Conservation (phyloP, 2,888 invertebrate genomes). For the Ganaspis brasiliensis region DNA sequence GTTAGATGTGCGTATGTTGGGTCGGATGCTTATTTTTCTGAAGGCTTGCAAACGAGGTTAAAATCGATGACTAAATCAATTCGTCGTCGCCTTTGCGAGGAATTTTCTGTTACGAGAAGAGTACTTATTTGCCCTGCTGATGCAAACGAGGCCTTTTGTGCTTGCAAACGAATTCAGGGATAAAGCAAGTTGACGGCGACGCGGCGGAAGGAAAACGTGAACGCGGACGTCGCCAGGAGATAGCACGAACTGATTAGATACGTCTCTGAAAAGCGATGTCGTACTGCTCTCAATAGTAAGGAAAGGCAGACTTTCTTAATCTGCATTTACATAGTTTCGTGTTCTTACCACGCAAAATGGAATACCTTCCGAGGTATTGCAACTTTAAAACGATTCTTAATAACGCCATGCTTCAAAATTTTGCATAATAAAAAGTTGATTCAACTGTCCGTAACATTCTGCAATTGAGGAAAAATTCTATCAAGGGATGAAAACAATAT, state of each 20-base stretch:
- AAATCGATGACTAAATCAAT: slow-evolving; percentile 13
- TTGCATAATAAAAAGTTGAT: too few relatives aligned
- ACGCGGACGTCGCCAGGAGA: slow-evolving; percentile 19
- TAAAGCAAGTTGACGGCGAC: background rate
- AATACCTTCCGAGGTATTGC: background rate
- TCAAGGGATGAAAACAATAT: too few relatives aligned
- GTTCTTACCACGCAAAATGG: slow-evolving; percentile 6
- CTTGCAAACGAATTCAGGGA: slow-evolving; percentile 35
- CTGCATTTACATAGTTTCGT: slow-evolving; percentile 18
- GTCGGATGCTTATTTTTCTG: background rate
- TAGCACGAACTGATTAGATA: slow-evolving; percentile 38
- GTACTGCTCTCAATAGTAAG: slow-evolving; percentile 14
- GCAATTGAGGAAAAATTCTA: too few relatives aligned
- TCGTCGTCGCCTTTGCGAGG: background rate
- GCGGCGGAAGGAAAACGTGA: slow-evolving; percentile 31
- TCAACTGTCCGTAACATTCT: too few relatives aligned
- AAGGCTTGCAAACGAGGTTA: slow-evolving; percentile 20
- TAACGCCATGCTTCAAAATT: background rate
- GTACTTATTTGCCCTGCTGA: slow-evolving; percentile 30
- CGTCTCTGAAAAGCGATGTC: slow-evolving; percentile 1
- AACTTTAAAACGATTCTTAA: background rate
- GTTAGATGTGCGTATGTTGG: background rate
- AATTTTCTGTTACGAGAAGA: slow-evolving; percentile 14
- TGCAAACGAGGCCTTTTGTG: slow-evolving; percentile 42
- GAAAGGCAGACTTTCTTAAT: background rate